Percentiles rank a stretch among this genome's conserved stretches.
These are phyloP conservation scores for Acestrorhynchus altus DNA, from an alignment of 2,797 vertebrate species.

Conservation along the genomic window DNA sequence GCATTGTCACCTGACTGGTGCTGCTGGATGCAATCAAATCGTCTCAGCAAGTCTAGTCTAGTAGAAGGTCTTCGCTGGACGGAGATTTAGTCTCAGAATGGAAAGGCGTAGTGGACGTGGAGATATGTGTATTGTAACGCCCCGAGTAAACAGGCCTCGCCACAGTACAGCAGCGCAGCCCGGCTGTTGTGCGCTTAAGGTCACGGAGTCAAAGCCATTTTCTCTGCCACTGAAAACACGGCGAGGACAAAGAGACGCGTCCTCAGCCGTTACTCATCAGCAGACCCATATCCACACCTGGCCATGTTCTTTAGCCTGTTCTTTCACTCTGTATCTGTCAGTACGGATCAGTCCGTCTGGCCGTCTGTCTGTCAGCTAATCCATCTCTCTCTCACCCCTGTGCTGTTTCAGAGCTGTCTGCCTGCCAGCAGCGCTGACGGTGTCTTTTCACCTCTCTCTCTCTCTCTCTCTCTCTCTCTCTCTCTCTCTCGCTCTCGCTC, in stretches of 20 bases:
- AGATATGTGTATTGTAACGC: neutral
- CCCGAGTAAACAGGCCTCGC: neutral
- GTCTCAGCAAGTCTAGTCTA: too few relatives aligned
- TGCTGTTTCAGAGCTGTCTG: neutral
- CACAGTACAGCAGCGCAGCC: too few relatives aligned
- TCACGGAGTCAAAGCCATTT: neutral
- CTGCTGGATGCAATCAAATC: too few relatives aligned
- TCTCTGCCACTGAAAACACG: neutral
- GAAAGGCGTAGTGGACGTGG: too few relatives aligned
- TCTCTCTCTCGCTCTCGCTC: neutral
- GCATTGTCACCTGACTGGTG: too few relatives aligned
- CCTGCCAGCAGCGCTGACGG: neutral
- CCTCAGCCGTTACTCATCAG: neutral
- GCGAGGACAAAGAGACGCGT: conserved; percentile 2
- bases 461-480: too few relatives aligned
- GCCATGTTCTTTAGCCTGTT: neutral
- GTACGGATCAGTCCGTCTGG: conserved; percentile 14
- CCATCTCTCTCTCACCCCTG: neutral
- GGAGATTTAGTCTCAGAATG: too few relatives aligned
- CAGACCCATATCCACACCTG: neutral
- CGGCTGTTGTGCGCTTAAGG: neutral
- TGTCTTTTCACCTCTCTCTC: neutral
- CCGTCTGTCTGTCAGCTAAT: conserved; percentile 17
- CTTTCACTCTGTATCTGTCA: conserved; percentile 3
- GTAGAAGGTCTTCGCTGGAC: too few relatives aligned